Evolutionary conservation across 2,113 vertebrate genomes (phyloP).

Genomic region (Cinclus cinclus): DNA sequence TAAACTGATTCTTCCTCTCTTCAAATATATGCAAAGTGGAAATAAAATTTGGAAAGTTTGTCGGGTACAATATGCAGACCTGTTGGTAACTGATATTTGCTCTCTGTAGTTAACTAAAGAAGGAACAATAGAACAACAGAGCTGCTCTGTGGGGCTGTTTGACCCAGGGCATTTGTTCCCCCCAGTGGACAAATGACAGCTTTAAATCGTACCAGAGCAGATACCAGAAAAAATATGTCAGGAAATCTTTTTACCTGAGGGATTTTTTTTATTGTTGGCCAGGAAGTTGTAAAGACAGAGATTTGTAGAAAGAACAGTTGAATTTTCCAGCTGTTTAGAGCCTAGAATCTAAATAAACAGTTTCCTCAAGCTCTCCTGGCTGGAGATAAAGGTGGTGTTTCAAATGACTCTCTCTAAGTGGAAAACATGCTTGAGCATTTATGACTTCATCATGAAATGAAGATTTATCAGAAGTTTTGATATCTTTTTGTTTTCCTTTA

Average conservation of each 20-base stretch:
- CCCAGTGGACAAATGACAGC: background rate
- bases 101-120: background rate
- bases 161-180: background rate
- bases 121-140: background rate
- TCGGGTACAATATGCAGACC: background rate
- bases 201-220: background rate
- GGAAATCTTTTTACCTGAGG: slow-evolving; percentile 1
- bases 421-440: background rate
- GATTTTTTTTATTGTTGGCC: background rate
- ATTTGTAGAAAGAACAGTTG: background rate
- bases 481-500: background rate
- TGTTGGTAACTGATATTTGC: background rate
- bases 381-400: background rate
- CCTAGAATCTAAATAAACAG: background rate
- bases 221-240: background rate
- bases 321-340: slow-evolving; percentile 23
- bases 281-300: slow-evolving; percentile 8
- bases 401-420: background rate
- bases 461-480: background rate
- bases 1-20: background rate
- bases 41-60: background rate
- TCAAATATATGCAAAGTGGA: background rate
- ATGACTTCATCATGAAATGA: background rate
- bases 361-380: background rate
- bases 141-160: background rate